Percentiles rank a stretch among this genome's conserved stretches.
These are phyloP conservation scores for Euwallacea similis DNA, from an alignment of 1,140 invertebrate species.

Conservation along the genomic window DNA sequence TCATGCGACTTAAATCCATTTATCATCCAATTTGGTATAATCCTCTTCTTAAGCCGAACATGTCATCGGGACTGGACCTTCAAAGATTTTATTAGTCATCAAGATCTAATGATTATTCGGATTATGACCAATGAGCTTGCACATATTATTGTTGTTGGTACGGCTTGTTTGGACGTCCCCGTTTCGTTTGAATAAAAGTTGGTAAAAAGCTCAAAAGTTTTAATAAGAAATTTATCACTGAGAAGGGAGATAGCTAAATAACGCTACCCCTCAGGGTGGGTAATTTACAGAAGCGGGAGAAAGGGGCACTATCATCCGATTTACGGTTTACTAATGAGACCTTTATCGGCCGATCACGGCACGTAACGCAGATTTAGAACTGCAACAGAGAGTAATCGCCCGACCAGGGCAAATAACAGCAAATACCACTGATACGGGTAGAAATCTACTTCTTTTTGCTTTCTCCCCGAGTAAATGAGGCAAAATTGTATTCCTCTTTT, in stretches of 20 bases:
- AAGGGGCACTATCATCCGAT: conserved; percentile 49
- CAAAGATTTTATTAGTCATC: conserved; percentile 2
- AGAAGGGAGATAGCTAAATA: conserved; percentile 22
- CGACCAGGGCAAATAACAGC: conserved; percentile 40
- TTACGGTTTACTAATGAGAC: conserved; percentile 54
- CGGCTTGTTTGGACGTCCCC: background rate
- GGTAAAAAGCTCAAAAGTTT: conserved; percentile 3
- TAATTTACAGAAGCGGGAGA: conserved; percentile 48
- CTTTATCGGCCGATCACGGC: conserved; percentile 52
- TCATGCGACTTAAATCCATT: background rate
- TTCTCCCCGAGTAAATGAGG: background rate
- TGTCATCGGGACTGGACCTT: background rate
- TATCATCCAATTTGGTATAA: background rate
- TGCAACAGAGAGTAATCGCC: conserved; percentile 48
- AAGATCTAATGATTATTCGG: conserved; percentile 6
- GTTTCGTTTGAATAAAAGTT: background rate
- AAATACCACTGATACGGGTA: conserved; percentile 40
- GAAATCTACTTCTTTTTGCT: conserved; percentile 15
- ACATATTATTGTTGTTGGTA: background rate
- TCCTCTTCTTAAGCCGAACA: background rate
- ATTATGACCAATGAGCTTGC: conserved; percentile 1
- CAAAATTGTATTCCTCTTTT: background rate
- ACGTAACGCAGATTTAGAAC: conserved; percentile 53
- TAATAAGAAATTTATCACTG: conserved; percentile 9
- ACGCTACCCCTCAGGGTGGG: conserved; percentile 17